Base-by-base conservation (phyloP, 2,797 vertebrate genomes). In the Neomorphus geoffroyi region DNA sequence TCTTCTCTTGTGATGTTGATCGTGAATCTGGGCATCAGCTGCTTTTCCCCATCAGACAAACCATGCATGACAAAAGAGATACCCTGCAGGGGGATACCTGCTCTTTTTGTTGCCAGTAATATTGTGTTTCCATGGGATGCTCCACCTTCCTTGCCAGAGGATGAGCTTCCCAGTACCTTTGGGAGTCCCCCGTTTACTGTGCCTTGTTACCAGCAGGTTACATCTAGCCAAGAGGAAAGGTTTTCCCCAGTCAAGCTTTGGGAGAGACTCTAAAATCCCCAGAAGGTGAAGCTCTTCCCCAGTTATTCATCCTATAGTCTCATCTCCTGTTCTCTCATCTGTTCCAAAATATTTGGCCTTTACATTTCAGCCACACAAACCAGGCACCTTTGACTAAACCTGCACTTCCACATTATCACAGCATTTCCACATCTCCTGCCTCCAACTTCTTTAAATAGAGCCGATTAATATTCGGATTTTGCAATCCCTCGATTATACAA, bases 401-500 rank as follows among this genome's bases (percentile, higher is more conserved):
- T 35, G 37, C 14, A 12, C n/a, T 45, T 64, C 74, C 51, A 33
- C 53, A 16, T 72, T 88, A 64, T n/a, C 61, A 54, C 27, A 67
- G 73, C 86, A 93, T 88, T 67, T 84, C 81, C 50, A 73, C 56
- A 67, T 64, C 83, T 88, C 54, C 30, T 46, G 45, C 48, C 80
- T 87, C 80, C 72, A 90, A 62, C 80, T 86, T 91, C 90, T 86
- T 93, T 91, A 94, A 94, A 91, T 51, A 90, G 65, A 91, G 6
- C 32, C 93, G 90, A 80, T 86, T 84, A 90, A 95, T 93, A 93
- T 94, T 87, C 69, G 66, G 64, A 58, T 27, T 84, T 65, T 12
- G 7, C 90, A 74, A 93, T 77, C 73, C 85, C 82, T 94, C 93
- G 91, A 95, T 94, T 92, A 93, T 94, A 93, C 53, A 64, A 67